Evolutionary conservation across 2,888 invertebrate genomes (phyloP).

Genomic region (Yponomeuta evonymella): DNA sequence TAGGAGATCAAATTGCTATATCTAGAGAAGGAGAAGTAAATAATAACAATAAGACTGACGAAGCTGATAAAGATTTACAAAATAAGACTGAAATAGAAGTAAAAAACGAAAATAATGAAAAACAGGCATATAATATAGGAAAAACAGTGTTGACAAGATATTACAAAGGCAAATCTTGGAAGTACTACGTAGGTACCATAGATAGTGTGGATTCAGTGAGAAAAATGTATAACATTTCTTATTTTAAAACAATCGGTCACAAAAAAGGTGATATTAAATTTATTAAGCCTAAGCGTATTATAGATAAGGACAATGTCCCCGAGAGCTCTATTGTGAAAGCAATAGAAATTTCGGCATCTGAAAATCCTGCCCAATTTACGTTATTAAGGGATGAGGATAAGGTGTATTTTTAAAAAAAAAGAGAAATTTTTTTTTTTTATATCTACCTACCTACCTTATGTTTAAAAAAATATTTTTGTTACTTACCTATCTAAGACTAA

Average conservation of each 20-base stretch:
- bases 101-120: neutral
- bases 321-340: constrained; percentile 10
- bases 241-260: constrained; percentile 8
- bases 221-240: constrained; percentile 7
- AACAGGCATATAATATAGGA: neutral
- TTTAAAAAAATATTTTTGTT: neutral
- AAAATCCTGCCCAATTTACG: neutral
- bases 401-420: neutral
- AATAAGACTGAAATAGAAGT: constrained; percentile 11
- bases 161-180: constrained; percentile 11
- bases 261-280: neutral
- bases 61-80: constrained; percentile 7
- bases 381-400: neutral
- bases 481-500: neutral
- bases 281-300: constrained; percentile 8
- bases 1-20: neutral
- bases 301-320: constrained; percentile 9
- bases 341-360: constrained; percentile 11
- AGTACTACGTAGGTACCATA: constrained; percentile 8
- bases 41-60: neutral
- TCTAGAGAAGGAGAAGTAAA: neutral
- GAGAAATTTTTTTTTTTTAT: neutral
- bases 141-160: constrained; percentile 9
- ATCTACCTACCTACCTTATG: neutral
- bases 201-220: constrained; percentile 2